Evolutionary conservation across 2,113 vertebrate genomes (phyloP), one percentile per base, ranked within the genome.

Genomic region (Antennarius striatus): DNA sequence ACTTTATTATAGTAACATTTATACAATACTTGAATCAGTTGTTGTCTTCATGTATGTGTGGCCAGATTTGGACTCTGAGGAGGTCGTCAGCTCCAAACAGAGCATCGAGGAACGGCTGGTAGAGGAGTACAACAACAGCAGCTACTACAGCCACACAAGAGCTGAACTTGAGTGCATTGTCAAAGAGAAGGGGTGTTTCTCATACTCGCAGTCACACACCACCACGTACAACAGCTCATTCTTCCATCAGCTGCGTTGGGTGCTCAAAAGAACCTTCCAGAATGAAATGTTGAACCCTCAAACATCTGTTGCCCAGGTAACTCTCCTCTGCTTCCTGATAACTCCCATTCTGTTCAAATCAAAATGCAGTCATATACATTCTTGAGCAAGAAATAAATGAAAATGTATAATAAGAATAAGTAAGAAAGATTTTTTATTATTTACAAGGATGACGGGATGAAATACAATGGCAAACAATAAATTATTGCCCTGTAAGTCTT

Each of bases 271-370:
- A 71, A 94, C 94, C 0, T 95, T 98, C 73, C 94, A 92, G 89
- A 96, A 96, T 56, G 80, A 96, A 10, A 10, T 95, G 62, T 77
- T 97, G 46, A 96, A 94, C 66, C 96, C 96, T 5, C 94, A 97
- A 80, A 94, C 93, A 3, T 98, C 96, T 3, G 71, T 97, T 70
- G 94, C 95, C 17, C 94, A 98, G 96, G 97, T 98, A 75, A 72
- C 3, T 30, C 39, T 45, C 3, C 16, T 0, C 4, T 10, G 36
- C 10, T 28, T 13, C 13, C 16, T 55, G 22, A 63, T 47, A 3
- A 11, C 42, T 8, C 11, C 42, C 9, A 3, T 43, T 12, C 9
- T 43, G 42, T 10, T 36, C 32, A 36, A 36, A 36, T 43, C 9
- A 43, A 43, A 43, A 11, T 43, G 42, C 11, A 11, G 42, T 12